These are phyloP conservation scores for Cygnus olor DNA, from an alignment of 2,797 vertebrate genomes.

Conservation along the genomic window DNA sequence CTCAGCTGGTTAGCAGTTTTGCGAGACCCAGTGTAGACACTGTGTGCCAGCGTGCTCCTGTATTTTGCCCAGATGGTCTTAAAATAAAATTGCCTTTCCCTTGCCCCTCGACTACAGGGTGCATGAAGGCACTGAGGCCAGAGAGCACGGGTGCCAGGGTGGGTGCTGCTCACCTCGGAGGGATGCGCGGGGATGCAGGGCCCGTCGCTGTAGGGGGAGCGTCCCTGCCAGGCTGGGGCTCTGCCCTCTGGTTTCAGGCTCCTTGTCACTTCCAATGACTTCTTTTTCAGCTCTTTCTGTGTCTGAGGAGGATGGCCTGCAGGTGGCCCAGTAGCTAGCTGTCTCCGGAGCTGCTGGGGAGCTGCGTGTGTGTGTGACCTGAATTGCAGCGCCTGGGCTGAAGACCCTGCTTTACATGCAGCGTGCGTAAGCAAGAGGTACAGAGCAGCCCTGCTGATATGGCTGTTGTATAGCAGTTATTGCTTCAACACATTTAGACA, in stretches of 20 bases:
- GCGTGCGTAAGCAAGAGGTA: conserved; percentile 76
- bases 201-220: not conserved
- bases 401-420: conserved; percentile 82
- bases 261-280: conserved; percentile 78
- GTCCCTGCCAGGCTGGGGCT: not conserved
- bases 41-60: not conserved
- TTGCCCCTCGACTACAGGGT: accelerated
- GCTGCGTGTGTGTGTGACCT: conserved; percentile 75
- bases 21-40: not conserved
- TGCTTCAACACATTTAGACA: conserved; percentile 72
- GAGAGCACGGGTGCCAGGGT: accelerated
- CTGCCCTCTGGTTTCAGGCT: conserved; percentile 63
- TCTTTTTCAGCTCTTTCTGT: conserved; percentile 63
- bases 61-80: not conserved
- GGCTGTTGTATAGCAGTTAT: conserved; percentile 71
- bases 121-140: accelerated
- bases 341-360: conserved; percentile 66
- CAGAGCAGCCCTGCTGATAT: conserved; percentile 78
- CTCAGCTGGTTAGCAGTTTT: not conserved
- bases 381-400: conserved; percentile 67
- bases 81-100: not conserved
- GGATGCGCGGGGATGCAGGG: not conserved
- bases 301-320: conserved; percentile 73
- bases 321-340: conserved; percentile 74
- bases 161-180: not conserved